Percentiles rank a stretch among this genome's conserved stretches.
These are phyloP conservation scores for Lasioglossum villosulum DNA, from an alignment of 2,888 invertebrate genomes.

Conservation along the genomic window DNA sequence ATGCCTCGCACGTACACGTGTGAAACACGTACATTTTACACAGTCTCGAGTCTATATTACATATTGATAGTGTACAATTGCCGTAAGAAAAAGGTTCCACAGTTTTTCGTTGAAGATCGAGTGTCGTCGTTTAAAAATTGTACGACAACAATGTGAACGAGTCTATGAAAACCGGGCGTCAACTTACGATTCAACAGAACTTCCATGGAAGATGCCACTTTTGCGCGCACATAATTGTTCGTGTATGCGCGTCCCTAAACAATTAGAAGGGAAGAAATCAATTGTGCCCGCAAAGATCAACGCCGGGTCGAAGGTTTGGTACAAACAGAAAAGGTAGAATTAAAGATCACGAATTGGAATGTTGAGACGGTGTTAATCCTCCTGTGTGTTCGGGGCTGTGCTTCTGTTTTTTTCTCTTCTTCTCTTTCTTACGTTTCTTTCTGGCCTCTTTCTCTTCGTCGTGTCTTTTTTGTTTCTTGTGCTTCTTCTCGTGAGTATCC, in stretches of 20 bases:
- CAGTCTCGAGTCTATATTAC: conserved; percentile 34
- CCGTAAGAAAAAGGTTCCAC: conserved; percentile 9
- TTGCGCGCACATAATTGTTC: conserved; percentile 3
- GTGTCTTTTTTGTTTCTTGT: conserved; percentile 96
- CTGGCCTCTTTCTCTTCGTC: conserved; percentile 95
- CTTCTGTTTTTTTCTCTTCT: conserved; percentile 97
- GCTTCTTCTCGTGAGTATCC: conserved; percentile 97
- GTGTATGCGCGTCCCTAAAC: conserved; percentile 21
- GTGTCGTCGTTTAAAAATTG: conserved; percentile 13
- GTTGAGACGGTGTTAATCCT: conserved; percentile 88
- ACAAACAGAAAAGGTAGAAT: conserved; percentile 62
- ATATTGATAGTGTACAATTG: conserved; percentile 46
- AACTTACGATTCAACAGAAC: conserved; percentile 12
- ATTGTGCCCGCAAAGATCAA: conserved; percentile 25
- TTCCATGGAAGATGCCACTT: conserved; percentile 7
- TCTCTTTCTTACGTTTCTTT: conserved; percentile 97
- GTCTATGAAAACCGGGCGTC: neutral
- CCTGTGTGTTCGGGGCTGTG: conserved; percentile 95
- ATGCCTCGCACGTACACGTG: conserved; percentile 9
- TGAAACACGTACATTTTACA: conserved; percentile 36
- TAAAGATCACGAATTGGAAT: conserved; percentile 85
- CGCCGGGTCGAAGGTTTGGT: conserved; percentile 56
- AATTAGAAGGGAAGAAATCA: conserved; percentile 22
- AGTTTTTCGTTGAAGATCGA: neutral
- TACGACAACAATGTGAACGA: conserved; percentile 1